A percentile compares a stretch with the other conserved stretches of the same genome.
phyloP scores from a whole-genome alignment of 2,113 vertebrate genomes.

The Cebidichthys violaceus region DNA sequence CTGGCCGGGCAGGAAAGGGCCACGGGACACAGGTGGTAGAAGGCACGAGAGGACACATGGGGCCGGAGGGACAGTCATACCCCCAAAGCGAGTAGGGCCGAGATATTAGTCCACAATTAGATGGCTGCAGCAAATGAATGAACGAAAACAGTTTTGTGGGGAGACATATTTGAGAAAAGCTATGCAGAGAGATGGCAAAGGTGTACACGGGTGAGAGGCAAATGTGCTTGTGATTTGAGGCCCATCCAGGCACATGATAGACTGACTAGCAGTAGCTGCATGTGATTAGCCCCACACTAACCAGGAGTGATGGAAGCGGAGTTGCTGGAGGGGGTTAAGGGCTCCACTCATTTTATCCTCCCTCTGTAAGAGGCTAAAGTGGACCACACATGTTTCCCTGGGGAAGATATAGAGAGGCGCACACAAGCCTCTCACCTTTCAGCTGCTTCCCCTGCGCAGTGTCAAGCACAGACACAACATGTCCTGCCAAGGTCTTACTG shows the following conservation, averaged over 20 bases:
- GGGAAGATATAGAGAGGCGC: conserved; percentile 65
- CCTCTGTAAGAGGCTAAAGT: conserved; percentile 67
- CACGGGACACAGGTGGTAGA: conserved; percentile 77
- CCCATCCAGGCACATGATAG: conserved; percentile 64
- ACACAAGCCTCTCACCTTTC: conserved; percentile 72
- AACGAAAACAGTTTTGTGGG: conserved; percentile 25
- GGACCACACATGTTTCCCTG: conserved; percentile 72
- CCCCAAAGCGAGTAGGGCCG: conserved; percentile 33
- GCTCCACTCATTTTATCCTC: conserved; percentile 70
- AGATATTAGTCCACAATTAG: conserved; percentile 51
- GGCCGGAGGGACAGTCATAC: conserved; percentile 59
- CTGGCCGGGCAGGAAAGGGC: conserved; percentile 65
- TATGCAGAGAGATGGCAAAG: conserved; percentile 27
- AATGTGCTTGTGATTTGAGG: conserved; percentile 75
- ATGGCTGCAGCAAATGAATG: conserved; percentile 25
- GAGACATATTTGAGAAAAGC: conserved; percentile 16
- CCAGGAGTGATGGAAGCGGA: conserved; percentile 66
- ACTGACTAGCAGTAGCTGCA: conserved; percentile 70
- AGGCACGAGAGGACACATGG: conserved; percentile 61
- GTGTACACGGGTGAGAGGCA: conserved; percentile 50
- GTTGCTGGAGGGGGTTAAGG: conserved; percentile 64
- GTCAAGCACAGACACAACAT: conserved; percentile 60
- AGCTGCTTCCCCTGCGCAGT: conserved; percentile 51
- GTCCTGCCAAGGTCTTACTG: conserved; percentile 30
- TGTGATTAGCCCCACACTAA: conserved; percentile 75